Evolutionary conservation across 2,113 vertebrate species (phyloP), one percentile per base, ranked within the genome.

Genomic region (Mugil cephalus): DNA sequence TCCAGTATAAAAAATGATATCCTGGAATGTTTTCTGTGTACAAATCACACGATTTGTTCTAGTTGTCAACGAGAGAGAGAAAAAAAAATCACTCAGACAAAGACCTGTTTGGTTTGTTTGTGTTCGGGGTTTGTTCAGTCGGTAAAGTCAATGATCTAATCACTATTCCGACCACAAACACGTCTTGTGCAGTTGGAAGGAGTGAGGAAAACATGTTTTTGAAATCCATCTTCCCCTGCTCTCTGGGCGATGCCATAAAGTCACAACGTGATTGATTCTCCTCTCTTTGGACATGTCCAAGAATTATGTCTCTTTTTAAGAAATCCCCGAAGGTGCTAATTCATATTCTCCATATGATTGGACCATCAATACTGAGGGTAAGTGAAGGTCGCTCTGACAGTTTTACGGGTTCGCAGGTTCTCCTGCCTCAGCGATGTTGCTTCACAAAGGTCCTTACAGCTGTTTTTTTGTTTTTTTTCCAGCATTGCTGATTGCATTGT

Each of bases 381-480:
- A 88, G 82, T 88, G 88, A 93, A 93, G 92, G 92, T 93, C 87
- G 84, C 63, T 63, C 36, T 85, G 90, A 89, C 88, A 91, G 88
- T 64, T 91, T 90, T 80, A 92, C 51, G 43, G 78, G 74, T 77
- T 83, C 67, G 56, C 78, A 62, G 69, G 69, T 89, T 86, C 56
- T 59, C 69, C 80, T 75, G 72, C 73, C 50, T 60, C 36, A 10
- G 60, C 79, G 63, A 64, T 66, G 52, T 64, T 69, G 67, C 74
- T 51, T 69, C 63, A 56, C 76, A 79, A 76, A 68, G 74, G 70
- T 51, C 59, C 36, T 43, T 62, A 39, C 73, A 78, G 53, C 59
- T 3, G 24, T 3, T 30, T 30, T 30, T n/a, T n/a, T 66, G 39
- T 58, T 85, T 63, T 54, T 64, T 59, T 48, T 9, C 12, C 9